A percentile compares a stretch with the other conserved stretches of the same genome.
phyloP scores from a whole-genome alignment of 2,797 vertebrate genomes.

The Cercopithecus neglectus region DNA sequence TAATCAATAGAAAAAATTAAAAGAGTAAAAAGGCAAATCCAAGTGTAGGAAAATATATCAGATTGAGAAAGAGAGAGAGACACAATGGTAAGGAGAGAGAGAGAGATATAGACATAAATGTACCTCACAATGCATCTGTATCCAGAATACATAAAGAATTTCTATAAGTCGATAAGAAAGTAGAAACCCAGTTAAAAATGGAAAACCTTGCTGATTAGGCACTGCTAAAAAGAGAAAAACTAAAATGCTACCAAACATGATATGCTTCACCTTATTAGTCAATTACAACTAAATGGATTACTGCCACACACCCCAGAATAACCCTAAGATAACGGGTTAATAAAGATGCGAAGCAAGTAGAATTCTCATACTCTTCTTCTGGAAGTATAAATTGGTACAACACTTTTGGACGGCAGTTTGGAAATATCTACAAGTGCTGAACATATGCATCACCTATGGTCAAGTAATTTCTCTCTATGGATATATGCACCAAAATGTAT shows the following conservation, averaged over 20 bases:
- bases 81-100: background rate
- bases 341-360: background rate
- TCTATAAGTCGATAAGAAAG: background rate
- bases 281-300: background rate
- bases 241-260: background rate
- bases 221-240: background rate
- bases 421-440: background rate
- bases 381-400: background rate
- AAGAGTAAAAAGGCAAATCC: background rate
- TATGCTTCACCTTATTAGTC: background rate
- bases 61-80: background rate
- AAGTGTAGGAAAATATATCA: background rate
- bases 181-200: background rate
- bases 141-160: background rate
- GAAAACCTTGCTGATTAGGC: background rate
- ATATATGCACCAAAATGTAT: background rate
- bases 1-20: background rate
- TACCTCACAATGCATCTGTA: background rate
- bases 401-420: background rate
- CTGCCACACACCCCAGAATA: background rate
- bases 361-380: background rate
- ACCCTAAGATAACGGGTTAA: background rate
- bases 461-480: background rate
- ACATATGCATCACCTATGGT: background rate
- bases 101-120: background rate